Conservation (phyloP, 2,888 invertebrate species). For the Noctua janthina region DNA sequence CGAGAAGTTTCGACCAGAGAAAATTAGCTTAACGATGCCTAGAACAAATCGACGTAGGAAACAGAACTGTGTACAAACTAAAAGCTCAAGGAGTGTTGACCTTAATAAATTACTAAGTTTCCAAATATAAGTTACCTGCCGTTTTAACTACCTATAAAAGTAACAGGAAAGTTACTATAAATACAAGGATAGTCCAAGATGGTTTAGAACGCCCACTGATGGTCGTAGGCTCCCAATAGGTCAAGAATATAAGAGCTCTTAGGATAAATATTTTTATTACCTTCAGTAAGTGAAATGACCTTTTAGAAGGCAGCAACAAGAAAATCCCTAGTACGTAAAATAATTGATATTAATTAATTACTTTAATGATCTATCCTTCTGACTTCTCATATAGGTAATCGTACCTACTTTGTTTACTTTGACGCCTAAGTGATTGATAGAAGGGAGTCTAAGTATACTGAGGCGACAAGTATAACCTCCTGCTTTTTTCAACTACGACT, state of each 20-base stretch:
- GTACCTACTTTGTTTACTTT: not conserved
- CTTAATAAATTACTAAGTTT: conserved; percentile 10
- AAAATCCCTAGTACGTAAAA: not conserved
- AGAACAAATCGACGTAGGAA: not conserved
- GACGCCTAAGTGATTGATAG: not conserved
- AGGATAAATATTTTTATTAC: not conserved
- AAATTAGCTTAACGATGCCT: not conserved
- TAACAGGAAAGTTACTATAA: conserved; percentile 7
- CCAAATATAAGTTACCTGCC: conserved; percentile 10
- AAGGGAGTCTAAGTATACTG: not conserved
- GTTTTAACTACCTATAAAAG: not conserved
- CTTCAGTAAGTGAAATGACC: conserved; percentile 4
- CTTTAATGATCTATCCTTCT: not conserved
- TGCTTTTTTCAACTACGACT: not conserved
- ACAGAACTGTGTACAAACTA: no score
- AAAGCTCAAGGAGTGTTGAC: not conserved
- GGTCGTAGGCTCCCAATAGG: not conserved
- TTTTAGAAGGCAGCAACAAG: not conserved
- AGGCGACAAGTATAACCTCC: not conserved
- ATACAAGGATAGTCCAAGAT: not conserved
- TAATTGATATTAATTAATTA: conserved; percentile 1
- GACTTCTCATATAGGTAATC: not conserved
- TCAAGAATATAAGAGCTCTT: not conserved
- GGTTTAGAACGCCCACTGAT: conserved; percentile 21
- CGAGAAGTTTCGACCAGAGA: not conserved